Evolutionary conservation across 2,888 invertebrate genomes (phyloP).

Genomic region (Noctua comes): DNA sequence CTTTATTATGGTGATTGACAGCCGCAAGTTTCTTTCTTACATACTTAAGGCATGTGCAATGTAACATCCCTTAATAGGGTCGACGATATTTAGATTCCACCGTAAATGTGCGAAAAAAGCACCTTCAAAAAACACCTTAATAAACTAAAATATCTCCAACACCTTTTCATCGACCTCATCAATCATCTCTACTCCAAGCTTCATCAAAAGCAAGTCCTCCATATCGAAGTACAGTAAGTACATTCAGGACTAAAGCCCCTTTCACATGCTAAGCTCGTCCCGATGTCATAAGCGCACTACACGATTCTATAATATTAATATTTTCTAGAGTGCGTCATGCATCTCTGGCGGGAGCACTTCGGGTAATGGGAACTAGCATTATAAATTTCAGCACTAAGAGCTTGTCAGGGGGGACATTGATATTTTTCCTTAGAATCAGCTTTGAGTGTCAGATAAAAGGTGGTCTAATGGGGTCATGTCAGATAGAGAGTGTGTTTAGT

Average conservation of each 20-base stretch:
- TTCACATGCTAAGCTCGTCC: constrained; percentile 49
- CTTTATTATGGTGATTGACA: not conserved
- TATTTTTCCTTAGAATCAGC: constrained; percentile 75
- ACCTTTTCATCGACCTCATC: constrained; percentile 41
- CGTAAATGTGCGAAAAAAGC: not conserved
- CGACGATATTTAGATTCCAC: not conserved
- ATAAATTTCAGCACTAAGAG: constrained; percentile 87
- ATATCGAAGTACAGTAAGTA: constrained; percentile 13
- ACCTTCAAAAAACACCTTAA: constrained; percentile 5
- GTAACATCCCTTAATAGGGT: not conserved
- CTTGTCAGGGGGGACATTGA: constrained; percentile 82
- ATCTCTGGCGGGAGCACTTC: constrained; percentile 78
- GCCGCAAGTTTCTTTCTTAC: not conserved
- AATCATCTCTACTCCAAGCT: constrained; percentile 31
- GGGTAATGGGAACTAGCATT: constrained; percentile 87
- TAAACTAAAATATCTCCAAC: not conserved
- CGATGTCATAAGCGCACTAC: constrained; percentile 51
- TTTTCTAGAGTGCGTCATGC: constrained; percentile 81
- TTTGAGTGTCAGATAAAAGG: constrained; percentile 34
- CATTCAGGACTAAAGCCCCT: constrained; percentile 15
- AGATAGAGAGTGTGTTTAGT: not conserved
- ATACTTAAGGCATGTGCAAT: not conserved
- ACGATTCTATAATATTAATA: constrained; percentile 72
- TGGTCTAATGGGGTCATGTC: constrained; percentile 13
- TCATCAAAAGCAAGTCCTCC: constrained; percentile 22